Evolutionary conservation across 2,888 invertebrate genomes (phyloP), one percentile per base, ranked within the genome.

Genomic region (Cerceris rybyensis): DNA sequence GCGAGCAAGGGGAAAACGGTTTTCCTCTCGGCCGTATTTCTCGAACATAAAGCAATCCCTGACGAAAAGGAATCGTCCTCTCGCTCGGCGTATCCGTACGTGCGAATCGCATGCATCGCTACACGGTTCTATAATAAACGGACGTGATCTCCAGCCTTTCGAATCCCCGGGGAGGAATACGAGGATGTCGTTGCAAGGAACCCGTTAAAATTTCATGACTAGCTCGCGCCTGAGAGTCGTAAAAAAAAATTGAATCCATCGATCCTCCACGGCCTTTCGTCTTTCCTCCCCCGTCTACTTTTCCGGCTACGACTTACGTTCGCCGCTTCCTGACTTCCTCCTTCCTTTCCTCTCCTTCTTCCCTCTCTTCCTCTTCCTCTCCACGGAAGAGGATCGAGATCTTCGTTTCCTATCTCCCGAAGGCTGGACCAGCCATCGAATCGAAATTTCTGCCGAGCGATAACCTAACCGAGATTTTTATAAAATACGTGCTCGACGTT

Each of bases 161-260:
- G 81, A 68, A 70, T 78, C 70, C 85, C 76, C 77, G 64, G 81
- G 81, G 80, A 73, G 81, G 80, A 84, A 76, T 80, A 77, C 73
- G 77, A 67, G 83, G 72, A 75, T 63, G 83, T 85, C 75, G 85
- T 85, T 85, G 70, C 71, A 66, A 76, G 54, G 72, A 79, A 73
- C 78, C 82, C 88, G 87, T 88, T 88, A 86, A 88, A 88, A 88
- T 88, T 88, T 86, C 86, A 87, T 80, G 82, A 84, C 78, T 81
- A 78, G 68, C 77, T 80, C 82, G 82, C 85, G 83, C 82, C 81
- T 64, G 61, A 78, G 83, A 78, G 78, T 87, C 88, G 86, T 88
- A 88, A 88, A 88, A 87, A 87, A 88, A 88, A 87, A 86, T 88
- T 87, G 86, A 88, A 88, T 87, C 83, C 84, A 88, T 88, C 88